Conservation (phyloP, 2,888 invertebrate genomes). For the Poecilus cupreus region DNA sequence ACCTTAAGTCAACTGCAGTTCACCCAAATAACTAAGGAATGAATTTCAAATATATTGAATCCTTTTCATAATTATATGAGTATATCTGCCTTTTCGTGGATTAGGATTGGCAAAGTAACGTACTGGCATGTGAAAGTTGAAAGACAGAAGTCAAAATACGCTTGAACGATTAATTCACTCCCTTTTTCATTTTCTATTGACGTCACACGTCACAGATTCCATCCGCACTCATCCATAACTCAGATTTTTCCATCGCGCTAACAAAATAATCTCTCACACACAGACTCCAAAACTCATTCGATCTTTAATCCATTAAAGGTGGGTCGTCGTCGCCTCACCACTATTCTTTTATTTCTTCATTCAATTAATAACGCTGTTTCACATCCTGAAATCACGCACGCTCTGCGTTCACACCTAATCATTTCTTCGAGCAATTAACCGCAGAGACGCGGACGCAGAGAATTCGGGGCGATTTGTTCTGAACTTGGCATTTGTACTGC, state of each 20-base stretch:
- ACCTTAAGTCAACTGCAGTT: no score
- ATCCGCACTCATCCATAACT: neutral
- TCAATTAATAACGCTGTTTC: slow-evolving; percentile 25
- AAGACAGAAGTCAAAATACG: neutral
- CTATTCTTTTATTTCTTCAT: slow-evolving; percentile 26
- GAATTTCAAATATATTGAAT: no score
- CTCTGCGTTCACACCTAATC: slow-evolving; percentile 25
- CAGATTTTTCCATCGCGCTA: slow-evolving; percentile 17
- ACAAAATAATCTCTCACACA: slow-evolving; percentile 20
- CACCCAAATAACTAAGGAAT: no score
- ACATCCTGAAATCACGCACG: slow-evolving; percentile 27
- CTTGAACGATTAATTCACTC: neutral
- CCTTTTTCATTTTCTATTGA: neutral
- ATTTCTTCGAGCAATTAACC: slow-evolving; percentile 36
- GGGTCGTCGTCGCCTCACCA: neutral
- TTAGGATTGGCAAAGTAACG: neutral
- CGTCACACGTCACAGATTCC: neutral
- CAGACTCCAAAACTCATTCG: slow-evolving; percentile 1
- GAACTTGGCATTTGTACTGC: slow-evolving; percentile 38
- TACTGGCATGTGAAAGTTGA: neutral
- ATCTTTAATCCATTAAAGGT: slow-evolving; percentile 29
- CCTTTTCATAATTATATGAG: no score
- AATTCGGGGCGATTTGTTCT: slow-evolving; percentile 29
- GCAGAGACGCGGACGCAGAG: neutral
- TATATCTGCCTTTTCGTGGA: no score